phyloP scores from a whole-genome alignment of 2,888 invertebrate genomes.

The Ceratothoa steindachneri region DNA sequence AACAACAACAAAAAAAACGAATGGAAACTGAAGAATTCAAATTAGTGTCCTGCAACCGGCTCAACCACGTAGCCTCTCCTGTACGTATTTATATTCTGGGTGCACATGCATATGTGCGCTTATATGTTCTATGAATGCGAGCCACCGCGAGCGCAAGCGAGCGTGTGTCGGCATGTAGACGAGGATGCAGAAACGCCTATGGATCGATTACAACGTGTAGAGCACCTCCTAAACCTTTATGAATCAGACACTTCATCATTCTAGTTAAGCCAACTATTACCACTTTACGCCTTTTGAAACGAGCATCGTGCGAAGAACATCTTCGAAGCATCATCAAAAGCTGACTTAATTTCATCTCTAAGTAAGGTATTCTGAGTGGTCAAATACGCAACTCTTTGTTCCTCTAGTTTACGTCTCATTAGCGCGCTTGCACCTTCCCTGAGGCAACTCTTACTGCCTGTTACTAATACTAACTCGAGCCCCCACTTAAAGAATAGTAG shows the following conservation, averaged over 20 bases:
- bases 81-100: no score
- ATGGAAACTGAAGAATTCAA: neutral
- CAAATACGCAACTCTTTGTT: neutral
- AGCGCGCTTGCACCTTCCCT: conserved; percentile 5
- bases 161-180: neutral
- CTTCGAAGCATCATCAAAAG: neutral
- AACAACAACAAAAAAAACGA: no score
- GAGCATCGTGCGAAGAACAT: neutral
- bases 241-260: conserved; percentile 11
- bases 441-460: conserved; percentile 11
- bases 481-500: neutral
- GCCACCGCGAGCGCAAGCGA: neutral
- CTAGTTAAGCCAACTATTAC: neutral
- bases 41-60: neutral
- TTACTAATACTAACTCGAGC: conserved; percentile 5
- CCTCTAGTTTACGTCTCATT: neutral
- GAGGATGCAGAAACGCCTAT: neutral
- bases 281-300: neutral
- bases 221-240: conserved; percentile 1
- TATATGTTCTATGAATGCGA: neutral
- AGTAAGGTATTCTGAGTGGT: neutral
- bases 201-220: neutral
- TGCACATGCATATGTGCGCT: neutral
- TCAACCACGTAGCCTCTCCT: no score
- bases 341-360: neutral